Evolutionary conservation across 2,113 vertebrate species (phyloP).

Genomic region (Castor canadensis): DNA sequence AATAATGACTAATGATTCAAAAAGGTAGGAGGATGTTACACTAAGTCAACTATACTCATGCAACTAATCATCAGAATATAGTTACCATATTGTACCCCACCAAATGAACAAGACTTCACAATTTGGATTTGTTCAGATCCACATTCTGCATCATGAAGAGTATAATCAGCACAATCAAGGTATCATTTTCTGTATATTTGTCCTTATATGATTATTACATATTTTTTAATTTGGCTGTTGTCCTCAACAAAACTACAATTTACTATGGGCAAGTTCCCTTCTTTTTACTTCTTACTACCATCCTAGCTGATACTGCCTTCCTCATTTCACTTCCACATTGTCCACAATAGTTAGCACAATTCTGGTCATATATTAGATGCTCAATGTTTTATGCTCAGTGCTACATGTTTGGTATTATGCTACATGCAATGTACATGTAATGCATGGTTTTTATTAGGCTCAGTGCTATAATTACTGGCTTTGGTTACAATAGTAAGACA

Average conservation of each 20-base stretch:
- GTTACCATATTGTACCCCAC: not conserved
- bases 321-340: not conserved
- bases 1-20: not conserved
- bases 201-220: not conserved
- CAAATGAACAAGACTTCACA: not conserved
- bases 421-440: not conserved
- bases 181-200: not conserved
- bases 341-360: conserved; percentile 8
- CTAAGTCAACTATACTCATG: not conserved
- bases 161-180: not conserved
- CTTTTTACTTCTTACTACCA: not conserved
- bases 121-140: not conserved
- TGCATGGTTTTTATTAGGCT: not conserved
- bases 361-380: not conserved
- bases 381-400: not conserved
- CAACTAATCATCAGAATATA: not conserved
- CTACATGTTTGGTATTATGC: not conserved
- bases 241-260: not conserved
- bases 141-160: not conserved
- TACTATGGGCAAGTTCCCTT: not conserved
- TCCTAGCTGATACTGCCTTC: not conserved
- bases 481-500: conserved; percentile 28
- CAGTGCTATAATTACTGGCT: not conserved
- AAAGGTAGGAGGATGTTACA: not conserved
- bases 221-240: not conserved